Evolutionary conservation across 2,113 vertebrate species (phyloP).

Genomic region (Pteropus alecto): DNA sequence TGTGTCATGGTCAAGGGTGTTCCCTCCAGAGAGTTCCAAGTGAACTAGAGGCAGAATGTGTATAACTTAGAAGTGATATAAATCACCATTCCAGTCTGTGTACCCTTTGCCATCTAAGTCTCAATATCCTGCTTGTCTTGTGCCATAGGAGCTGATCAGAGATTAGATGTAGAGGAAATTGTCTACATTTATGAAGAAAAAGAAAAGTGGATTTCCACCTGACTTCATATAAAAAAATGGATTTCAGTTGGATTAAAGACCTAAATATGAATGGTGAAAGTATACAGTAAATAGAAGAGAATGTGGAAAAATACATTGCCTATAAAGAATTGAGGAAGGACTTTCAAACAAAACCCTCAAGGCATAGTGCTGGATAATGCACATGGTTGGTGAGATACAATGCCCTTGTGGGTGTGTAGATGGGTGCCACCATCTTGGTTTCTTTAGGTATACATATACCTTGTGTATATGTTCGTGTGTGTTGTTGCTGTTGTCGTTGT

Average conservation of each 20-base stretch:
- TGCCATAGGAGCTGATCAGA: neutral
- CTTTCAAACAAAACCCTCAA: neutral
- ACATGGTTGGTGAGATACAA: neutral
- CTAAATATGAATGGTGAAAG: neutral
- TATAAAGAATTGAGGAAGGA: neutral
- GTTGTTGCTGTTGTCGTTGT: neutral
- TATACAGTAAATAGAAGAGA: constrained; percentile 13
- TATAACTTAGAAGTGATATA: neutral
- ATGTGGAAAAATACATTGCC: neutral
- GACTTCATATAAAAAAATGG: neutral
- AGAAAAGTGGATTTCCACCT: neutral
- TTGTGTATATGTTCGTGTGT: neutral
- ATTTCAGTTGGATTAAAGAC: neutral
- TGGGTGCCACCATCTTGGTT: neutral
- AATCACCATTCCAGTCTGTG: neutral
- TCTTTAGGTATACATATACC: neutral
- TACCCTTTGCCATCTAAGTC: neutral
- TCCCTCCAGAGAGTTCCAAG: neutral
- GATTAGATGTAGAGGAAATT: neutral
- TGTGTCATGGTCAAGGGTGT: neutral
- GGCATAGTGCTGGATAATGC: neutral
- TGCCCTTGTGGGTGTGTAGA: neutral
- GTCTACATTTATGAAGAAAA: neutral
- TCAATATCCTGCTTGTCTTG: neutral
- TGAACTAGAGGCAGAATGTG: neutral